Base-by-base conservation (phyloP, 2,113 vertebrate species). In the Charina bottae region DNA sequence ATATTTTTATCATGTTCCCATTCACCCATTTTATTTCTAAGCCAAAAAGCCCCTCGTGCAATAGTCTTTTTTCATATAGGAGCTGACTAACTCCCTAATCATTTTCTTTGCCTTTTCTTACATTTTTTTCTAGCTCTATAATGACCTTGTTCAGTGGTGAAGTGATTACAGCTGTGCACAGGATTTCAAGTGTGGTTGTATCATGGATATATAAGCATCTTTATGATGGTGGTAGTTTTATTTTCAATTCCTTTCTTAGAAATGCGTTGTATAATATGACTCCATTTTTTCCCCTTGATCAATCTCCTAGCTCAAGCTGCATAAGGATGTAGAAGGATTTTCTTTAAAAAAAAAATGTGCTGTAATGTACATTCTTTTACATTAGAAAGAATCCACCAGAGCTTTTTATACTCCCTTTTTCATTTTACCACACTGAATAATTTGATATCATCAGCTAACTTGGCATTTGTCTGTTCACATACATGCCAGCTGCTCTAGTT, bases 101-200 rank as follows among this genome's bases (percentile, higher is more conserved):
- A 78, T 37, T 37, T 78, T 78, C 72, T 37, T 42, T 42, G 33
- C 72, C 33, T 42, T 42, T 78, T 78, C 72, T 42, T 78, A 78
- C 33, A 21, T 42, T 78, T 17, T 42, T 21, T 78, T 78, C 64
- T 78, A 42, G 72, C 72, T 42, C 72, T 78, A 33, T 78, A 78
- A 78, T 78, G 33, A 78, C 33, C 33, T 78, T 78, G 72, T 78
- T 78, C 37, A 21, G 72, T 42, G 33, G 15, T 78, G 42, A 78
- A 78, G 33, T 78, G 72, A 78, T 78, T 78, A 78, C 72, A 78
- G 72, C 72, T 78, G 72, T 78, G 72, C 72, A 78, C 33, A 78
- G 33, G 72, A 78, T 42, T 78, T 78, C 72, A 78, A 78, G 7
- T 78, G 72, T 78, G 72, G 17, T 78, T 42, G 72, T 78, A 78